Evolutionary conservation across 2,113 vertebrate genomes (phyloP).

Genomic region (Urocolius indicus): DNA sequence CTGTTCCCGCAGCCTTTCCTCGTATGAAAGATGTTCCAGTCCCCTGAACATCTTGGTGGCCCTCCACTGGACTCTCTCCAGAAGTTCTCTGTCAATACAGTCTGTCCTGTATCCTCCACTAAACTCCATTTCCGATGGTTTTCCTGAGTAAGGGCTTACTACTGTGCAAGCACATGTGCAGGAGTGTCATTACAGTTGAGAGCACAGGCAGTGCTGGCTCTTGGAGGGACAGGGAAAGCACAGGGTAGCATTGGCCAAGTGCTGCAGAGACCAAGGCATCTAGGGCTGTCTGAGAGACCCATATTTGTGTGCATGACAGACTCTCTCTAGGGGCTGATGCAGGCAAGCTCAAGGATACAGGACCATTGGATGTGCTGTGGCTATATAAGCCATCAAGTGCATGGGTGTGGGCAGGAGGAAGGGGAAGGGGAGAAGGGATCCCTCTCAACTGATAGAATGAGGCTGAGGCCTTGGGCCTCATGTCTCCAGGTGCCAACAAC

Average conservation of each 20-base stretch:
- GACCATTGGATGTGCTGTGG: not conserved
- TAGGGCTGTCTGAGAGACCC: not conserved
- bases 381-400: not conserved
- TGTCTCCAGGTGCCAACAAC: not conserved
- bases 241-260: not conserved
- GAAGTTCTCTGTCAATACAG: too few species aligned
- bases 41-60: too few species aligned
- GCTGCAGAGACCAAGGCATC: not conserved
- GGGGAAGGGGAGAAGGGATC: not conserved
- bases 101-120: not conserved
- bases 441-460: not conserved
- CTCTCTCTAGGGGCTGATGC: not conserved
- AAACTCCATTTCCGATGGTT: fast-evolving
- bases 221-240: not conserved
- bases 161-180: fast-evolving
- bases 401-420: not conserved
- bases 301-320: not conserved
- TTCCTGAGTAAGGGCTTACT: not conserved
- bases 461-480: not conserved
- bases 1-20: too few species aligned
- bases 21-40: too few species aligned
- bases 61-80: too few species aligned
- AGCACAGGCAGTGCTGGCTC: not conserved
- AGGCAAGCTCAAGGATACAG: not conserved
- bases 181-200: fast-evolving